These are phyloP conservation scores for Alca torda DNA, from an alignment of 2,797 vertebrate species.

Conservation along the genomic window DNA sequence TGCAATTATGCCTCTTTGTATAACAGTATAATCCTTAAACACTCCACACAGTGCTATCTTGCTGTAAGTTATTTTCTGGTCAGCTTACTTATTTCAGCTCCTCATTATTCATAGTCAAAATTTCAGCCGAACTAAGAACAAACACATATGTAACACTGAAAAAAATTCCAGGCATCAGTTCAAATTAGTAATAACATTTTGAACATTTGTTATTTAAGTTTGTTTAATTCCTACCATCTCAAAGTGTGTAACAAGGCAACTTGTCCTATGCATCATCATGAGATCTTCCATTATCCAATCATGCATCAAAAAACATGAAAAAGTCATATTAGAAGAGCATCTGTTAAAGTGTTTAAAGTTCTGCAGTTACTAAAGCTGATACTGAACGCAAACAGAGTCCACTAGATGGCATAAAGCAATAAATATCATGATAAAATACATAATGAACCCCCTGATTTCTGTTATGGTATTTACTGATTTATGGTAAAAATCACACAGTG, in stretches of 20 bases:
- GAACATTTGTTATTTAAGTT: slow-evolving; percentile 77
- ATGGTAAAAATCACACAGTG: neutral
- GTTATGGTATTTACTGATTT: neutral
- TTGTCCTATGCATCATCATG: slow-evolving; percentile 56
- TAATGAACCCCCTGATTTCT: neutral
- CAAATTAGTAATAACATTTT: slow-evolving; percentile 76
- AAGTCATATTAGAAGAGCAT: slow-evolving; percentile 49
- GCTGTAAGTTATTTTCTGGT: slow-evolving; percentile 36
- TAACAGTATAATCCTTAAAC: neutral
- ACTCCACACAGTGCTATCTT: neutral
- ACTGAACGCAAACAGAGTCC: neutral
- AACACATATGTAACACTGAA: slow-evolving; percentile 66
- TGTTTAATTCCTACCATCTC: slow-evolving; percentile 72
- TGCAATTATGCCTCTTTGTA: neutral
- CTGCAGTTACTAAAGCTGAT: neutral
- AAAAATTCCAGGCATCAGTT: slow-evolving; percentile 51
- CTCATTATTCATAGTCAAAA: slow-evolving; percentile 70
- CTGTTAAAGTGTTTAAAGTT: slow-evolving; percentile 19
- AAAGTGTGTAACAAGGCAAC: slow-evolving; percentile 60
- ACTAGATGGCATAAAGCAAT: slow-evolving; percentile 68
- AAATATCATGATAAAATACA: neutral
- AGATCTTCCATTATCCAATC: slow-evolving; percentile 41
- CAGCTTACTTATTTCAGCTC: slow-evolving; percentile 60
- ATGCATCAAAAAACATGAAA: slow-evolving; percentile 53
- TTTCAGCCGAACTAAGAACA: slow-evolving; percentile 72